These are phyloP conservation scores for Paramormyrops hopkinsi DNA, from an alignment of 2,797 vertebrate genomes.

Conservation along the genomic window DNA sequence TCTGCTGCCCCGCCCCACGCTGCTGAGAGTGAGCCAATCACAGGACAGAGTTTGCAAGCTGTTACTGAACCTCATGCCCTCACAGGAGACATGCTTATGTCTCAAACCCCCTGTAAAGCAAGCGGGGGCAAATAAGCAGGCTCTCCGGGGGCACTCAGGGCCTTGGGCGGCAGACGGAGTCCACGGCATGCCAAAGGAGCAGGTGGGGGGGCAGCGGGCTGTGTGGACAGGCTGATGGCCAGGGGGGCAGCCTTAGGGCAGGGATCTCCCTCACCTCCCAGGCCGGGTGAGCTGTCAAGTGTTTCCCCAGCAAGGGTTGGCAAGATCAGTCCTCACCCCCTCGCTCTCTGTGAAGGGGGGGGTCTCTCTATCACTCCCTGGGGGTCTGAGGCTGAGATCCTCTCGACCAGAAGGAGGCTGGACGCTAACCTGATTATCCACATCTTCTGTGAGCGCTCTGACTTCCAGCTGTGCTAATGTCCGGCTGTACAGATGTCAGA, in stretches of 20 bases:
- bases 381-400: not conserved
- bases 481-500: conserved; percentile 4
- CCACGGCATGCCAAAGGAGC: not conserved
- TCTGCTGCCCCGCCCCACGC: not conserved
- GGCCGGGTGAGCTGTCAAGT: not conserved
- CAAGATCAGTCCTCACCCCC: not conserved
- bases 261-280: not conserved
- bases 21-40: not conserved
- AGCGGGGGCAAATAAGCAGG: not conserved
- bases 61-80: not conserved
- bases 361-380: not conserved
- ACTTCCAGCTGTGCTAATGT: conserved; percentile 50
- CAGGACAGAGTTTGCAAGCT: not conserved
- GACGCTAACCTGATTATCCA: conserved; percentile 51
- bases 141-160: not conserved
- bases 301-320: not conserved
- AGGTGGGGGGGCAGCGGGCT: not conserved
- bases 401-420: not conserved
- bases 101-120: not conserved
- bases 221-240: not conserved
- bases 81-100: not conserved
- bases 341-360: not conserved
- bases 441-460: conserved; percentile 45
- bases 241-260: conserved; percentile 35
- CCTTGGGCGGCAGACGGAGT: not conserved